Evolutionary conservation across 2,888 invertebrate genomes (phyloP).

Genomic region (Lampropteryx suffumata): DNA sequence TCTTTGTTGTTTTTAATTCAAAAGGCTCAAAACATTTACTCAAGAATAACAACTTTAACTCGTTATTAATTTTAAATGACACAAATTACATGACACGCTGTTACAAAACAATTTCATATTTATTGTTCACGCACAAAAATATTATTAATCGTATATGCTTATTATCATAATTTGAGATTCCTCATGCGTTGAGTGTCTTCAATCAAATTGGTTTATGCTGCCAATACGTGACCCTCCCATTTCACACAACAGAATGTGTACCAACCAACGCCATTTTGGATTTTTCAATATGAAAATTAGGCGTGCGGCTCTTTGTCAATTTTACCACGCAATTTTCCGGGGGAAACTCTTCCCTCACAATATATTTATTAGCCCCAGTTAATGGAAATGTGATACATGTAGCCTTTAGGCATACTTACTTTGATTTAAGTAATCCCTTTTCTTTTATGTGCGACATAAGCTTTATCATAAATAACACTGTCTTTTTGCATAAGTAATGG

Average conservation of each 20-base stretch:
- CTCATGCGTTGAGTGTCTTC: slow-evolving; percentile 61
- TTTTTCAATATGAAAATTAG: slow-evolving; percentile 64
- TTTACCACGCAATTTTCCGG: slow-evolving; percentile 46
- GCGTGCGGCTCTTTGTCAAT: slow-evolving; percentile 42
- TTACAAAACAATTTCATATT: too few relatives aligned
- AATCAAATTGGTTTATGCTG: slow-evolving; percentile 78
- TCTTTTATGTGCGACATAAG: slow-evolving; percentile 7
- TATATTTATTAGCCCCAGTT: slow-evolving; percentile 31
- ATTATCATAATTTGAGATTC: slow-evolving; percentile 68
- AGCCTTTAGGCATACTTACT: slow-evolving; percentile 17
- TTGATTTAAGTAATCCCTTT: slow-evolving; percentile 24
- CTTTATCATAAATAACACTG: slow-evolving; percentile 1
- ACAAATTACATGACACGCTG: too few relatives aligned
- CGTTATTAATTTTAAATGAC: too few relatives aligned
- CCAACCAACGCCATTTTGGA: slow-evolving; percentile 51
- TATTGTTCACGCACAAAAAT: too few relatives aligned
- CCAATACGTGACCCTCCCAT: slow-evolving; percentile 71
- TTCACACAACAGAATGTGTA: slow-evolving; percentile 62
- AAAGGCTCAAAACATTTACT: too few relatives aligned
- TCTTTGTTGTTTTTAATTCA: too few relatives aligned
- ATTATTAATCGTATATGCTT: slow-evolving; percentile 14
- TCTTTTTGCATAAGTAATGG: neutral
- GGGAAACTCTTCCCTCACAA: slow-evolving; percentile 37
- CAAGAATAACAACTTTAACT: too few relatives aligned
- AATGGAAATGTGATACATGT: slow-evolving; percentile 26